These are phyloP conservation scores for Drosophila neocordata DNA, from an alignment of 1,140 invertebrate species.

Conservation along the genomic window DNA sequence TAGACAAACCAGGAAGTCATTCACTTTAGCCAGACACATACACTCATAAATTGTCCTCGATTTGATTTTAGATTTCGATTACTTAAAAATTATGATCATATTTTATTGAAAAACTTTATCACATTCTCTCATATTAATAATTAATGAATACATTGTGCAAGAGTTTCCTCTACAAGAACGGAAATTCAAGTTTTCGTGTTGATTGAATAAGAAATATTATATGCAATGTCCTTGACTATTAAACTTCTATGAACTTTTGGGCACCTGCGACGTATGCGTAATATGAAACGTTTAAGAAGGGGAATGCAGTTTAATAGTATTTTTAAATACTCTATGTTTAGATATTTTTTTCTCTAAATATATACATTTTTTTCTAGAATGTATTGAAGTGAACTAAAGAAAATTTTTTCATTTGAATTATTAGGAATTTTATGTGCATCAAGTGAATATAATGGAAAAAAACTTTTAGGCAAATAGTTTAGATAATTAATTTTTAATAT, in stretches of 20 bases:
- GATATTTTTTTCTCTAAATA: too few species aligned
- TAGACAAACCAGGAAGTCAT: constrained; percentile 65
- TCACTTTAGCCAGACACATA: constrained; percentile 19
- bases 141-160: constrained; percentile 38
- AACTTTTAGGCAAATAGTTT: too few species aligned
- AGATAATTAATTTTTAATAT: too few species aligned
- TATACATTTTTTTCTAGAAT: too few species aligned
- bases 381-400: too few species aligned
- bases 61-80: constrained; percentile 40
- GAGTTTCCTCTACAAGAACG: constrained; percentile 38
- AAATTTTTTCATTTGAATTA: too few species aligned
- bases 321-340: too few species aligned
- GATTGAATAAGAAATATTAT: constrained; percentile 12
- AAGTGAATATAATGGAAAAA: too few species aligned
- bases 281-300: constrained; percentile 3
- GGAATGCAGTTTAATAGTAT: background rate
- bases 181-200: constrained; percentile 33
- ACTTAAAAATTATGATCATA: constrained; percentile 32
- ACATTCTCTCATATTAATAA: constrained; percentile 46
- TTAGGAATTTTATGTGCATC: too few species aligned
- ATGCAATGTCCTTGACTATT: constrained; percentile 54
- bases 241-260: constrained; percentile 44
- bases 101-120: constrained; percentile 41
- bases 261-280: constrained; percentile 31
- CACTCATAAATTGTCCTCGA: constrained; percentile 51